These are phyloP conservation scores for Ardeotis arabs DNA, from an alignment of 2,113 vertebrate genomes.

Conservation along the genomic window DNA sequence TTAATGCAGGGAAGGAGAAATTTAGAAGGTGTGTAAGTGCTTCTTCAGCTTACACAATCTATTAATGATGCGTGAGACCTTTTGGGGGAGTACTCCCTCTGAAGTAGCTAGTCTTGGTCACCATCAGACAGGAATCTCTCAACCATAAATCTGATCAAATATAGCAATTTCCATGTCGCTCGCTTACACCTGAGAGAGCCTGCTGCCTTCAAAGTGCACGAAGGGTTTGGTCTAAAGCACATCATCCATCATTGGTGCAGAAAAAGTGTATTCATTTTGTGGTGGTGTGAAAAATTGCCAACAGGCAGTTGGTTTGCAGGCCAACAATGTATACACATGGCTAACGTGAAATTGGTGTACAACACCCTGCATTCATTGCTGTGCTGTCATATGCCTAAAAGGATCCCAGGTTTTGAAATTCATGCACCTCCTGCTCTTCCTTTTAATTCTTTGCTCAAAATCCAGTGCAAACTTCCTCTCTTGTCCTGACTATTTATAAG, in stretches of 20 bases:
- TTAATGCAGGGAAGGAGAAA: background rate
- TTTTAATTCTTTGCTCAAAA: constrained; percentile 42
- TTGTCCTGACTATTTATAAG: constrained; percentile 58
- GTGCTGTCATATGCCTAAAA: background rate
- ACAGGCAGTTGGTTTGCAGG: rapidly evolving
- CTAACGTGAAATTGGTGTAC: background rate
- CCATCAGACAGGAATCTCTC: background rate
- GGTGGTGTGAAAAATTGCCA: background rate
- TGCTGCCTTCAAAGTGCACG: background rate
- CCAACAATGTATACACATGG: background rate
- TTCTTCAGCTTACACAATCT: background rate
- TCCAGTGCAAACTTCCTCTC: constrained; percentile 59
- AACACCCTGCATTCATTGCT: background rate
- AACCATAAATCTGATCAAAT: background rate
- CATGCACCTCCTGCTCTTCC: background rate
- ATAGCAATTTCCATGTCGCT: background rate
- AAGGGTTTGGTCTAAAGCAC: background rate
- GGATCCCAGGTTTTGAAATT: background rate
- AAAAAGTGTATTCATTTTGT: background rate
- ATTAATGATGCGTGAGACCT: background rate
- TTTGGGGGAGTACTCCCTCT: background rate
- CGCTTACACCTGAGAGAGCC: background rate
- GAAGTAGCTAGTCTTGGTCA: background rate
- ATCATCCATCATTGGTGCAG: background rate
- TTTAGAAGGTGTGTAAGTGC: background rate